These are phyloP conservation scores for Elephas maximus DNA, from an alignment of 2,113 vertebrate genomes.

Conservation along the genomic window DNA sequence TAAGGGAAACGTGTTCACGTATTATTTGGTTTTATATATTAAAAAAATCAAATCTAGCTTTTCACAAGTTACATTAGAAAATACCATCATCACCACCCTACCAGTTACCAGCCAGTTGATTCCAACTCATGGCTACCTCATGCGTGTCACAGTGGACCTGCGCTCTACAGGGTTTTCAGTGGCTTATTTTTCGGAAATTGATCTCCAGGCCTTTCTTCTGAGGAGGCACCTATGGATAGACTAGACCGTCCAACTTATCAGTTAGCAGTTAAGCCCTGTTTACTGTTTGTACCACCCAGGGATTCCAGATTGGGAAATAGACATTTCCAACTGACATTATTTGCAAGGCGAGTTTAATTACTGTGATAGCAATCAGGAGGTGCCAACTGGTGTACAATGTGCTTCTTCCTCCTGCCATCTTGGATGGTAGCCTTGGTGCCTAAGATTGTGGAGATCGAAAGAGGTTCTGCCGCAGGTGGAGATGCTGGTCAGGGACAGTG, in stretches of 20 bases:
- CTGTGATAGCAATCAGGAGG: neutral
- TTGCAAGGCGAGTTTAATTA: neutral
- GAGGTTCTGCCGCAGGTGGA: neutral
- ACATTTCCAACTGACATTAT: neutral
- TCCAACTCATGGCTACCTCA: neutral
- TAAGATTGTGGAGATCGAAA: neutral
- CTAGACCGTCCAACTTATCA: neutral
- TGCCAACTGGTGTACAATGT: neutral
- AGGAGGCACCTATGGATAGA: neutral
- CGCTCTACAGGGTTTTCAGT: neutral
- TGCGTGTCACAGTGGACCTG: neutral
- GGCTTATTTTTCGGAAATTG: neutral
- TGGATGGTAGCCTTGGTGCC: conserved; percentile 27
- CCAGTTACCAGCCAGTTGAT: neutral
- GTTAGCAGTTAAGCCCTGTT: neutral
- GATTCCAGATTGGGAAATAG: neutral
- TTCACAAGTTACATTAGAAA: conserved; percentile 38
- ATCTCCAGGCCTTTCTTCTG: neutral
- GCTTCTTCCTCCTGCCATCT: neutral
- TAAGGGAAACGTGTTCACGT: neutral
- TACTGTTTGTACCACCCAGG: neutral
- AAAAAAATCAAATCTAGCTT: neutral
- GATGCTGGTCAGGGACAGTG: conserved; percentile 78
- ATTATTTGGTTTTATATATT: neutral
- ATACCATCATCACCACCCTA: neutral